Percentiles rank a stretch among this genome's conserved stretches.
Conservation (phyloP, 1,140 invertebrate species). For the Frieseomelitta varia region DNA sequence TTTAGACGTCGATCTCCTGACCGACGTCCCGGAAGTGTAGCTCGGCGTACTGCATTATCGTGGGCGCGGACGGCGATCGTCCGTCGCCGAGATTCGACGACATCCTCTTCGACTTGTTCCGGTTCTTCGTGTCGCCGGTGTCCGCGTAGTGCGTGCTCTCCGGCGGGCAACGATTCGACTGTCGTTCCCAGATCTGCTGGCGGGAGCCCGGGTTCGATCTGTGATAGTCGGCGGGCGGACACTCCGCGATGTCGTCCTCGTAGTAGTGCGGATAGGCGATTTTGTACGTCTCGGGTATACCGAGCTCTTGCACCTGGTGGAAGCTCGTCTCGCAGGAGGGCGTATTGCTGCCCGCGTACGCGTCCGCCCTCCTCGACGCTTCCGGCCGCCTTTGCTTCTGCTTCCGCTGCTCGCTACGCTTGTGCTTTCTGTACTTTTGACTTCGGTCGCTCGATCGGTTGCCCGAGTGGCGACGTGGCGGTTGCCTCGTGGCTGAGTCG, state of each 20-base stretch:
- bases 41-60: constrained; percentile 87
- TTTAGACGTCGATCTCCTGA: constrained; percentile 89
- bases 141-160: constrained; percentile 49
- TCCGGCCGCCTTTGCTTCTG: constrained; percentile 60
- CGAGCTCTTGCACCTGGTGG: constrained; percentile 75
- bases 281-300: constrained; percentile 77
- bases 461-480: constrained; percentile 62
- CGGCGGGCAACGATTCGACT: constrained; percentile 58
- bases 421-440: constrained; percentile 77
- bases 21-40: constrained; percentile 90
- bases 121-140: constrained; percentile 47
- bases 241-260: constrained; percentile 75
- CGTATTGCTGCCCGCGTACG: constrained; percentile 19
- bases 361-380: constrained; percentile 33
- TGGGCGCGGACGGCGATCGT: constrained; percentile 59
- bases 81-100: constrained; percentile 40
- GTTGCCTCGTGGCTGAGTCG: constrained; percentile 49
- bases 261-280: constrained; percentile 80
- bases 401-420: constrained; percentile 73
- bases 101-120: constrained; percentile 51
- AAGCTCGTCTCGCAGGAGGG: constrained; percentile 73
- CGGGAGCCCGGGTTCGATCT: constrained; percentile 46
- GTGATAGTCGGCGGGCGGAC: constrained; percentile 66
- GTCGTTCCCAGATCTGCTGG: constrained; percentile 61
- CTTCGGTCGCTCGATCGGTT: constrained; percentile 72